phyloP scores from a whole-genome alignment of 2,113 vertebrate genomes.

The Prietella phreatophila region DNA sequence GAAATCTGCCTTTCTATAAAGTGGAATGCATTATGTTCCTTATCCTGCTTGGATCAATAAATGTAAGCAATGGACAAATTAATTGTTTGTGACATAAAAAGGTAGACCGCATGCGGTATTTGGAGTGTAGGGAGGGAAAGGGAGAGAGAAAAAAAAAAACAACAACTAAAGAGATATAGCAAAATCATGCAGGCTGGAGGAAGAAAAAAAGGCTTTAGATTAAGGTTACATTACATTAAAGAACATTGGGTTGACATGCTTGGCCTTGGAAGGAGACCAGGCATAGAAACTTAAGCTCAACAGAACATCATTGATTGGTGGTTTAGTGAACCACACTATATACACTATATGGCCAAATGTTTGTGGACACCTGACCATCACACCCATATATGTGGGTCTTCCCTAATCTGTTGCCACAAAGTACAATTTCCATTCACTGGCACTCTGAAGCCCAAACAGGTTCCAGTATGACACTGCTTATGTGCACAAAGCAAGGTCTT shows the following conservation, averaged over 20 bases:
- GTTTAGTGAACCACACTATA: not conserved
- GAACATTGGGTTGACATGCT: not conserved
- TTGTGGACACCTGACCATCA: not conserved
- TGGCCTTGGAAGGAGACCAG: not conserved
- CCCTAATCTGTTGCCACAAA: not conserved
- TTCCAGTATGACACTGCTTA: not conserved
- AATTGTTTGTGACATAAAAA: constrained; percentile 73
- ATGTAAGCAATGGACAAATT: constrained; percentile 71
- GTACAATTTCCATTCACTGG: not conserved
- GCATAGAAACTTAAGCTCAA: not conserved
- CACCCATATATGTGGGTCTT: not conserved
- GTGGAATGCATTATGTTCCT: constrained; percentile 71
- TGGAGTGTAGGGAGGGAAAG: constrained; percentile 9
- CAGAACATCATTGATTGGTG: not conserved
- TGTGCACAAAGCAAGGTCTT: not conserved
- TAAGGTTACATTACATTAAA: not conserved
- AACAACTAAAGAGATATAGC: not conserved
- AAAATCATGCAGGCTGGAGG: not conserved
- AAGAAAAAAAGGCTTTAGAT: not conserved
- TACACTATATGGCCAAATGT: not conserved
- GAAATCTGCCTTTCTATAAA: constrained; percentile 64
- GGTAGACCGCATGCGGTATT: constrained; percentile 53
- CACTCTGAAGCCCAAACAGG: not conserved
- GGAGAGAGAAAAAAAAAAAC: not conserved
- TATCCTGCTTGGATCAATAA: constrained; percentile 71